phyloP scores from a whole-genome alignment of 2,888 invertebrate species.

The Bimastos eiseni region DNA sequence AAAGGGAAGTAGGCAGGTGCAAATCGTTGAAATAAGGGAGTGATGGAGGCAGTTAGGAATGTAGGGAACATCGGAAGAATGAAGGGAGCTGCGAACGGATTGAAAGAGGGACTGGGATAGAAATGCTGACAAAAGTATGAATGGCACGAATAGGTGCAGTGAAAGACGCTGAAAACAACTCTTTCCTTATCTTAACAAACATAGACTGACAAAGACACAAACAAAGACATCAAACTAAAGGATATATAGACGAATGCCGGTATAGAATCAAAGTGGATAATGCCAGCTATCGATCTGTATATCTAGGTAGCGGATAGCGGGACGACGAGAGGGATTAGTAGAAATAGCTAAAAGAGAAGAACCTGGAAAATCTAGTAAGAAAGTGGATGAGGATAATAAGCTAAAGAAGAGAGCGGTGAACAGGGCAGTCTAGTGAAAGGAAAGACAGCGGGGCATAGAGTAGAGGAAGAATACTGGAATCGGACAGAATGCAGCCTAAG shows the following conservation, averaged over 20 bases:
- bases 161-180: background rate
- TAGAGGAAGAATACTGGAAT: too few relatives aligned
- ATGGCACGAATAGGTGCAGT: background rate
- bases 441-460: too few relatives aligned
- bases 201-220: background rate
- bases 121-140: background rate
- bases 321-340: background rate
- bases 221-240: background rate
- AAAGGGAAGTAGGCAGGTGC: background rate
- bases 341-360: background rate
- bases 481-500: too few relatives aligned
- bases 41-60: background rate
- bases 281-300: background rate
- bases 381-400: background rate
- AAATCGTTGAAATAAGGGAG: background rate
- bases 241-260: background rate
- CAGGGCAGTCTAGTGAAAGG: too few relatives aligned
- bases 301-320: rapidly evolving
- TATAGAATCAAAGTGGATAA: background rate
- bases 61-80: too few relatives aligned
- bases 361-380: background rate
- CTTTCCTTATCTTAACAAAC: background rate
- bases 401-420: too few relatives aligned
- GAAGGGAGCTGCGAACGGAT: background rate
- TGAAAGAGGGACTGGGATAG: background rate